A percentile compares a stretch with the other conserved stretches of the same genome.
Conservation (phyloP, 2,113 vertebrate species). For the rabbit (Oryctolagus cuniculus) region DNA sequence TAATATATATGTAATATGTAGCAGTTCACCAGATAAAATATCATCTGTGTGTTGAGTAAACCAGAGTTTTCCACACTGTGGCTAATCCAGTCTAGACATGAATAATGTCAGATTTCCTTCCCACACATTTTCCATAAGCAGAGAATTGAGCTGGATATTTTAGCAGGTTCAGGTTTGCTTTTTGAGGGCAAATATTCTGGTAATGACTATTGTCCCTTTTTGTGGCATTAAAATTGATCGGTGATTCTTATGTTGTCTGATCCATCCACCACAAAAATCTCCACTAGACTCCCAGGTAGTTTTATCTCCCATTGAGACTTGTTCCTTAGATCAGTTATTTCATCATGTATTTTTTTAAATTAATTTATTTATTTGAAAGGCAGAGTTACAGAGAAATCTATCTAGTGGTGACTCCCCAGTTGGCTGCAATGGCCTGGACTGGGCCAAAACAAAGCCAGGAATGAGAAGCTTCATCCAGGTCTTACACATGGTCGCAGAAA, state of each 20-base stretch:
- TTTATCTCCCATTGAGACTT: not conserved
- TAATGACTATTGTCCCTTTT: not conserved
- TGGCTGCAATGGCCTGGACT: no score
- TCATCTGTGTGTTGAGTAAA: not conserved
- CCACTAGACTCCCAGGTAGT: not conserved
- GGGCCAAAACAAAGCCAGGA: no score
- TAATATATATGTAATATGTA: not conserved
- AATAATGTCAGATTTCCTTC: not conserved
- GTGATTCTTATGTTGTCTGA: not conserved
- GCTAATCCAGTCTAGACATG: accelerated
- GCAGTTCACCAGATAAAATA: not conserved
- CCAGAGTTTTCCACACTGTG: not conserved
- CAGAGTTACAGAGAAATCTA: no score
- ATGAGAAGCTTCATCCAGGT: no score
- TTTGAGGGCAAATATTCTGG: not conserved
- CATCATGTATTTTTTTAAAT: not conserved
- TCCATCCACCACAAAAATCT: not conserved
- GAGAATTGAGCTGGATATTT: not conserved
- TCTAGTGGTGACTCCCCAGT: no score
- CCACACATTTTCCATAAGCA: not conserved
- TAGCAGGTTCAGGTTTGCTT: not conserved
- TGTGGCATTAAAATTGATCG: not conserved
- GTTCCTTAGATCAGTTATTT: not conserved
- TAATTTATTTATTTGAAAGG: no score
- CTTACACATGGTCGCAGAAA: no score